Evolutionary conservation across 2,797 vertebrate genomes (phyloP), one percentile per base, ranked within the genome.

Genomic region (Brachymystax lenok): DNA sequence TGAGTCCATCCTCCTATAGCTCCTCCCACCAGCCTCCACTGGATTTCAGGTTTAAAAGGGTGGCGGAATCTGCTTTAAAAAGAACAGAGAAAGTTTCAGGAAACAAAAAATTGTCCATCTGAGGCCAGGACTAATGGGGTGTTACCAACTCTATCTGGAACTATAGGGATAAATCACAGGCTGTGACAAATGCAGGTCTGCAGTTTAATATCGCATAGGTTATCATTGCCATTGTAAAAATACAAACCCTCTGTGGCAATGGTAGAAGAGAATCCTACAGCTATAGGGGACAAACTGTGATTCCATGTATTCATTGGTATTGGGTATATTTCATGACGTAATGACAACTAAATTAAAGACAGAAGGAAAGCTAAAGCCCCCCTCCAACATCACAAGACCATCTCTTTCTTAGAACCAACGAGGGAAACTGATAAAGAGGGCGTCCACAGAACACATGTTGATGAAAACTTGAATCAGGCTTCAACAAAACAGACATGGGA

Each of bases 191-290:
- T 21, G 61, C 21, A 63, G 24, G 1, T 27, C 21, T 30, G 24
- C 30, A 35, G 66, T 68, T 68, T 27, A 68, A 68, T 68, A 68
- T 68, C 13, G 30, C 66, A 68, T 28, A 33, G 5, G 13, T 68
- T 30, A 14, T 30, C 30, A 68, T 16, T 33, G 16, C 28, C 66
- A 68, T 30, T 30, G n/a, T 30, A 30, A 69, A 30, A 19, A 69
- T 7, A 54, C 52, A 54, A 17, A 33, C 28, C 28, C 16, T 5
- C 67, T 35, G 17, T 35, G 17, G 67, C 67, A 40, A 69, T 69
- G 67, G 35, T 69, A 0, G 33, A 69, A 5, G 2, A 40, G 66
- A 28, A 68, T 68, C 12, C 28, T 14, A 35, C 27, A 68, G 66
- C 28, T 54, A 54, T 12, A 54, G 52, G 33, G 5, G 13, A 33